Evolutionary conservation across 2,113 vertebrate genomes (phyloP).

Genomic region (Eolophus roseicapilla): DNA sequence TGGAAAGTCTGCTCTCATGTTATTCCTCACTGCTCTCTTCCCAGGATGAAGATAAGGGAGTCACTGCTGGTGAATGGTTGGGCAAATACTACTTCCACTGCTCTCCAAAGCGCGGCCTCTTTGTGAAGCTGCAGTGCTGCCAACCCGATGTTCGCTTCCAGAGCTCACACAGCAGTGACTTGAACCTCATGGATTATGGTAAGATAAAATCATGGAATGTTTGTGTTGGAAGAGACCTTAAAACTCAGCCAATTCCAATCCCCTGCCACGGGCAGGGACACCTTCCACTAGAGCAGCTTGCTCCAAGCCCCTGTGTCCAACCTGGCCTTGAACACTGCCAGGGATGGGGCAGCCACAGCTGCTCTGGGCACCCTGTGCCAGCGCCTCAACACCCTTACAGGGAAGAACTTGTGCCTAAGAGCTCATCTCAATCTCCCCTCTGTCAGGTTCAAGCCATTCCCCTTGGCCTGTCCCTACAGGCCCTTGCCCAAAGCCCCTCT

Average conservation of each 20-base stretch:
- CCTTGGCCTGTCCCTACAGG: no score
- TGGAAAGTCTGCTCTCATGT: neutral
- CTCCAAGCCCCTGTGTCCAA: neutral
- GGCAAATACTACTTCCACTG: slow-evolving; percentile 72
- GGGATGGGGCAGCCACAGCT: neutral
- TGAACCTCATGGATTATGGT: neutral
- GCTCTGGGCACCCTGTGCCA: no score
- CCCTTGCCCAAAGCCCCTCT: no score
- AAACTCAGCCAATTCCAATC: neutral
- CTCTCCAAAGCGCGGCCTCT: slow-evolving; percentile 73
- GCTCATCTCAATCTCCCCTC: no score
- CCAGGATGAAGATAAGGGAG: slow-evolving; percentile 78
- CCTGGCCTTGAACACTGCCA: neutral
- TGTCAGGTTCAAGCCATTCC: no score
- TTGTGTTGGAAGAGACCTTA: neutral
- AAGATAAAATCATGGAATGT: neutral
- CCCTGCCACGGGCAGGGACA: neutral
- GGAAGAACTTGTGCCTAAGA: no score
- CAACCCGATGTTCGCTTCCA: slow-evolving; percentile 78
- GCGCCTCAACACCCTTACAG: no score
- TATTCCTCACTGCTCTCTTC: neutral
- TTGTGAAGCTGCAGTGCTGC: slow-evolving; percentile 79
- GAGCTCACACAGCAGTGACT: fast-evolving
- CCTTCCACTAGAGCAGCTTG: fast-evolving
- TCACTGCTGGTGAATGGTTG: slow-evolving; percentile 75